Evolutionary conservation across 2,113 vertebrate genomes (phyloP).

Genomic region (Mus pahari): DNA sequence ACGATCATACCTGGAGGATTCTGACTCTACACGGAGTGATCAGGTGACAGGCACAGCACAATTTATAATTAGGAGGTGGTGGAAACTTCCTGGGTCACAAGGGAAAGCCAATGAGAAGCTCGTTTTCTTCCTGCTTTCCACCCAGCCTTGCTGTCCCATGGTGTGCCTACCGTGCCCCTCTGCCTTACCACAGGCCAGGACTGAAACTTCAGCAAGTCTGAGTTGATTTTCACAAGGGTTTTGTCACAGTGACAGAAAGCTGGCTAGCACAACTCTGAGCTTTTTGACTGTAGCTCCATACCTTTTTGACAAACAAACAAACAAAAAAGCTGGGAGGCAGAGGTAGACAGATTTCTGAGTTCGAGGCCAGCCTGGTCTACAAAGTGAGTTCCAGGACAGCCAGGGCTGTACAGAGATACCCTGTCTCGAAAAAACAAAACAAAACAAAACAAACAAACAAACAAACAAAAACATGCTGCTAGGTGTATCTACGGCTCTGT

Average conservation of each 20-base stretch:
- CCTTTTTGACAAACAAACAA: too few relatives aligned
- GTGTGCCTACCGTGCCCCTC: background rate
- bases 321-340: too few relatives aligned
- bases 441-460: too few relatives aligned
- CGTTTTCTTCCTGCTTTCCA: background rate
- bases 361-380: too few relatives aligned
- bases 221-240: background rate
- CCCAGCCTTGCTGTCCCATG: background rate
- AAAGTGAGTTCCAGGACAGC: too few relatives aligned
- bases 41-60: background rate
- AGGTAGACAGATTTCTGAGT: too few relatives aligned
- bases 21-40: too few relatives aligned
- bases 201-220: background rate
- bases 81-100: background rate
- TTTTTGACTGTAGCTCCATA: too few relatives aligned
- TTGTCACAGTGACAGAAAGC: background rate
- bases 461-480: background rate
- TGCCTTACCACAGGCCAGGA: background rate
- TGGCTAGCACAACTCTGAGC: background rate
- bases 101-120: background rate
- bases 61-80: background rate
- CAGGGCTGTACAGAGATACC: too few relatives aligned
- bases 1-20: too few relatives aligned
- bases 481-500: conserved; percentile 10
- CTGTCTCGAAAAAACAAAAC: too few relatives aligned